These are phyloP conservation scores for Anarrhichthys ocellatus DNA, from an alignment of 2,113 vertebrate species.

Conservation along the genomic window DNA sequence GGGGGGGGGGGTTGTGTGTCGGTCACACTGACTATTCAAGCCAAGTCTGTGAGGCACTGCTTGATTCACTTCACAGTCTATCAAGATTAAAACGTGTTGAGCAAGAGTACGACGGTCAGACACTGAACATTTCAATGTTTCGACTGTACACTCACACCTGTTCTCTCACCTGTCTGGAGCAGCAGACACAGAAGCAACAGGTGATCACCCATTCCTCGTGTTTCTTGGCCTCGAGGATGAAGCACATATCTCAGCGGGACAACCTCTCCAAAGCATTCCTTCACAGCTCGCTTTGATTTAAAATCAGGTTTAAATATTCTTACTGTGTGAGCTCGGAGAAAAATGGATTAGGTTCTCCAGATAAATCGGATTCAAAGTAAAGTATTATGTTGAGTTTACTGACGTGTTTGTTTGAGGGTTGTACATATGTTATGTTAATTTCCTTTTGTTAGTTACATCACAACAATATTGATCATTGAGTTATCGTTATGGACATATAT, in stretches of 20 bases:
- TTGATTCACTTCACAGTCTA: slow-evolving; percentile 1
- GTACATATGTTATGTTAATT: not conserved
- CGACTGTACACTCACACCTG: slow-evolving; percentile 18
- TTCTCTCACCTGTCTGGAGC: slow-evolving; percentile 8
- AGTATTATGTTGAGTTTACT: not conserved
- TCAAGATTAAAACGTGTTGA: not conserved
- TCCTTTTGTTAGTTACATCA: not conserved
- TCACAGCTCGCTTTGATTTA: not conserved
- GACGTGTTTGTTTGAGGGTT: not conserved
- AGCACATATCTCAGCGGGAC: slow-evolving; percentile 6
- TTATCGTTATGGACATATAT: not conserved
- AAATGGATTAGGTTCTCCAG: not conserved
- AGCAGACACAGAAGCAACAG: slow-evolving; percentile 22
- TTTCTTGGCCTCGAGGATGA: slow-evolving; percentile 33
- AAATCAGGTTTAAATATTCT: slow-evolving; percentile 2
- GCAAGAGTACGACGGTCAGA: not conserved
- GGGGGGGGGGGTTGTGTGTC: slow-evolving; percentile 10
- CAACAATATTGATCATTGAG: not conserved
- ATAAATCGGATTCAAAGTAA: not conserved
- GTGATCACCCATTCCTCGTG: slow-evolving; percentile 40
- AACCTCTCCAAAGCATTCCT: slow-evolving; percentile 11
- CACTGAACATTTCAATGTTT: not conserved
- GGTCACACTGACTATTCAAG: slow-evolving; percentile 14
- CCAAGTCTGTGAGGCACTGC: not conserved
- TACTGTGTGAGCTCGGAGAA: not conserved